A percentile compares a stretch with the other conserved stretches of the same genome.
Conservation (phyloP, 2,888 invertebrate species). For the Cryptosula pallasiana region DNA sequence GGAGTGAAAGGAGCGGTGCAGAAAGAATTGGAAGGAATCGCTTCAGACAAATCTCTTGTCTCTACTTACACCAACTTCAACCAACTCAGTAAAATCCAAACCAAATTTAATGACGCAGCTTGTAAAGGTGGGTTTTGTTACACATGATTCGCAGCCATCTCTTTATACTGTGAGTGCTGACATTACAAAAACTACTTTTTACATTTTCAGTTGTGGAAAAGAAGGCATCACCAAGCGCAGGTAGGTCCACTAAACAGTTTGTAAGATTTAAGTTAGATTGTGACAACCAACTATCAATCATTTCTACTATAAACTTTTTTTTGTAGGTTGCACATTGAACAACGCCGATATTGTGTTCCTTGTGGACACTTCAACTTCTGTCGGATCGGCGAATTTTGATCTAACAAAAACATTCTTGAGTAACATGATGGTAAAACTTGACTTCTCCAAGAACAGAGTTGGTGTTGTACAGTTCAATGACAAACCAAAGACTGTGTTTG, state of each 20-base stretch:
- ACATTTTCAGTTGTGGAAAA: too few relatives aligned
- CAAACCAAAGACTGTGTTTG: background rate
- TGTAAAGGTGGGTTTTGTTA: slow-evolving; percentile 19
- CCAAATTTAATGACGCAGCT: background rate
- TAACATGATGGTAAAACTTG: background rate
- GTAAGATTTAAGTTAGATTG: too few relatives aligned
- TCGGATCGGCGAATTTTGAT: background rate
- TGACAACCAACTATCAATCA: too few relatives aligned
- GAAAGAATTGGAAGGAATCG: background rate
- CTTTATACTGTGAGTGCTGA: too few relatives aligned
- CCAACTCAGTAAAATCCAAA: background rate
- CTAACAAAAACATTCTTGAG: background rate
- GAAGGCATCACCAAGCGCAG: too few relatives aligned
- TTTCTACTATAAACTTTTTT: too few relatives aligned
- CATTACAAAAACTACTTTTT: too few relatives aligned
- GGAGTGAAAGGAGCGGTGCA: background rate
- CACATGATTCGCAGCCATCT: too few relatives aligned
- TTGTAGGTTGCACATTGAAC: slow-evolving; percentile 10
- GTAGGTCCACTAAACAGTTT: too few relatives aligned
- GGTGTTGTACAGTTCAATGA: slow-evolving; percentile 4
- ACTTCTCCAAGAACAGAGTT: slow-evolving; percentile 9
- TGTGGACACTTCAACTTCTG: slow-evolving; percentile 11
- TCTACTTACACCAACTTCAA: background rate
- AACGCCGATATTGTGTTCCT: background rate
- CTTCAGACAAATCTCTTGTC: background rate